phyloP scores from a whole-genome alignment of 2,113 vertebrate species.

The Siniperca chuatsi region DNA sequence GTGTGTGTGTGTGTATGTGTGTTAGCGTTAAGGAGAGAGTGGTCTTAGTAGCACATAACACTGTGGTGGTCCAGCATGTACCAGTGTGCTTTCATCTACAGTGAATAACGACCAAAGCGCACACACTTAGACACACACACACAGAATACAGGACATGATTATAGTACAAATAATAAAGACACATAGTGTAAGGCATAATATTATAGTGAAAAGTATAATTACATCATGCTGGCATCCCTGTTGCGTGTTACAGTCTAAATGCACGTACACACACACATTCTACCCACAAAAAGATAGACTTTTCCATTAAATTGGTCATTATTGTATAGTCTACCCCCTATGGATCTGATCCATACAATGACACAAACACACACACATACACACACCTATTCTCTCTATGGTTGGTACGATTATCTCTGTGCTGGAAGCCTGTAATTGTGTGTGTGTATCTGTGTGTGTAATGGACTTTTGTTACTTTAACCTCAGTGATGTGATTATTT shows the following conservation, averaged over 20 bases:
- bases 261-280: constrained; percentile 30
- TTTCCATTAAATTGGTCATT: constrained; percentile 80
- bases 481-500: constrained; percentile 55
- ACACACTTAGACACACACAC: constrained; percentile 17
- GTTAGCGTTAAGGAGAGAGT: neutral
- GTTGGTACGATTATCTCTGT: constrained; percentile 66
- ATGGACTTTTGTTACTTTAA: constrained; percentile 28
- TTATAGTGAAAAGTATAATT: constrained; percentile 64
- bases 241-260: constrained; percentile 38
- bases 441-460: neutral
- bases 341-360: constrained; percentile 70
- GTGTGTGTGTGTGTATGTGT: constrained; percentile 35
- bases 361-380: constrained; percentile 56
- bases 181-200: constrained; percentile 55
- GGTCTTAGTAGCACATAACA: constrained; percentile 58
- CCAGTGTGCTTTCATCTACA: constrained; percentile 63
- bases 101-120: constrained; percentile 40
- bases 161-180: constrained; percentile 60
- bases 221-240: constrained; percentile 63
- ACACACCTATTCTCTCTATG: constrained; percentile 46
- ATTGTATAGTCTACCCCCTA: constrained; percentile 76
- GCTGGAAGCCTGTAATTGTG: constrained; percentile 67
- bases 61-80: constrained; percentile 54
- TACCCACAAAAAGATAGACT: constrained; percentile 60
- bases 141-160: constrained; percentile 51